phyloP scores from a whole-genome alignment of 2,113 vertebrate genomes.

The Saimiri boliviensis region DNA sequence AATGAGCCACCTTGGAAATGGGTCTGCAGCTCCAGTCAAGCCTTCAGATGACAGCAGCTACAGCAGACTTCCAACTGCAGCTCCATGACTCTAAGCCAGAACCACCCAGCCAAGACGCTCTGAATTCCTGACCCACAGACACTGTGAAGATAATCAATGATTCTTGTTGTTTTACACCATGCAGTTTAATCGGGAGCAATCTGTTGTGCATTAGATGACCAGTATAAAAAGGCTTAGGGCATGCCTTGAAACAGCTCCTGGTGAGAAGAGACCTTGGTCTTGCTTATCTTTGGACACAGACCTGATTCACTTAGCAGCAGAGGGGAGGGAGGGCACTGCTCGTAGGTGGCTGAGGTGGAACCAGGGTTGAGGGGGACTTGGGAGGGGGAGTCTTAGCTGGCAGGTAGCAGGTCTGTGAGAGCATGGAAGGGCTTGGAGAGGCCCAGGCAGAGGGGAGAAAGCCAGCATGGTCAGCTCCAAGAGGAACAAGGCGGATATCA shows the following conservation, averaged over 20 bases:
- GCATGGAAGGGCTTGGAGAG: neutral
- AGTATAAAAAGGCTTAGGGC: neutral
- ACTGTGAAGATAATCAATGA: neutral
- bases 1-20: neutral
- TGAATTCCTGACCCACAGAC: neutral
- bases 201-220: neutral
- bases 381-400: neutral
- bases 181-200: neutral
- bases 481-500: neutral
- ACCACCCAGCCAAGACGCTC: neutral
- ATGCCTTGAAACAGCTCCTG: neutral
- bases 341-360: neutral
- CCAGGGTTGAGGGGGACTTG: no score
- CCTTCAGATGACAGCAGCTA: neutral
- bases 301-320: neutral
- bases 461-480: neutral
- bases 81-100: neutral
- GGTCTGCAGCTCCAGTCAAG: neutral
- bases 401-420: neutral
- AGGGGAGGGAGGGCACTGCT: neutral
- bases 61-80: neutral
- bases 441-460: neutral
- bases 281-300: neutral
- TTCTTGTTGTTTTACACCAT: neutral
- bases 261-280: neutral